A percentile compares a stretch with the other conserved stretches of the same genome.
Conservation (phyloP, 2,797 vertebrate species). For the Peromyscus eremicus region DNA sequence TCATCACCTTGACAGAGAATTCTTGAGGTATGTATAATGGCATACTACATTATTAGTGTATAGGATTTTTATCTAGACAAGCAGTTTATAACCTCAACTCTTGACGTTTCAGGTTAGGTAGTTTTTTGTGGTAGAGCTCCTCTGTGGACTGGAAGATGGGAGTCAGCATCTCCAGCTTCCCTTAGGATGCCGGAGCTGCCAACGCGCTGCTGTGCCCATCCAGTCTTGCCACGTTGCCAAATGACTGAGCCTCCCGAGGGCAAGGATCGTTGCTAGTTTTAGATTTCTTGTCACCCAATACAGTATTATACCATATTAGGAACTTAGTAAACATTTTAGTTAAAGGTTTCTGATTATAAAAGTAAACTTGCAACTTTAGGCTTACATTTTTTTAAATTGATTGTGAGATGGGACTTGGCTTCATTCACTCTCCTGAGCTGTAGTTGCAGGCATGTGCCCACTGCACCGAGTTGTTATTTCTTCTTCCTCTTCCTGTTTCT, state of each 20-base stretch:
- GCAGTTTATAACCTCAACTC: neutral
- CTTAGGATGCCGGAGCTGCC: neutral
- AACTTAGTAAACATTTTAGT: conserved; percentile 9
- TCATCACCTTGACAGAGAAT: neutral
- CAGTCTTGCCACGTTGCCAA: neutral
- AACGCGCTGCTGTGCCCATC: neutral
- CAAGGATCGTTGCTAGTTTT: neutral
- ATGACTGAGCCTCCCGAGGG: neutral
- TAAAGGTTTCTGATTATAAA: conserved; percentile 12
- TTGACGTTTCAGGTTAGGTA: neutral
- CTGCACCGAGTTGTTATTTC: neutral
- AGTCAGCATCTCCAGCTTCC: neutral
- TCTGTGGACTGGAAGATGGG: neutral
- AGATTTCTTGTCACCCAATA: neutral
- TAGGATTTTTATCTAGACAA: neutral
- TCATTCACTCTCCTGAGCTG: neutral
- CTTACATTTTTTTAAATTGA: neutral
- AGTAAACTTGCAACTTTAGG: neutral
- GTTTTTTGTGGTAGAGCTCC: neutral
- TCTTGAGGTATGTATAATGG: neutral
- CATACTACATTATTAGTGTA: neutral
- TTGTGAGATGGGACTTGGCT: neutral
- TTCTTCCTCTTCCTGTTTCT: neutral
- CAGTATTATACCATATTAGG: neutral
- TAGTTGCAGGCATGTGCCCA: neutral